These are phyloP conservation scores for Chaetophractus vellerosus DNA, from an alignment of 2,797 vertebrate genomes.

Conservation along the genomic window DNA sequence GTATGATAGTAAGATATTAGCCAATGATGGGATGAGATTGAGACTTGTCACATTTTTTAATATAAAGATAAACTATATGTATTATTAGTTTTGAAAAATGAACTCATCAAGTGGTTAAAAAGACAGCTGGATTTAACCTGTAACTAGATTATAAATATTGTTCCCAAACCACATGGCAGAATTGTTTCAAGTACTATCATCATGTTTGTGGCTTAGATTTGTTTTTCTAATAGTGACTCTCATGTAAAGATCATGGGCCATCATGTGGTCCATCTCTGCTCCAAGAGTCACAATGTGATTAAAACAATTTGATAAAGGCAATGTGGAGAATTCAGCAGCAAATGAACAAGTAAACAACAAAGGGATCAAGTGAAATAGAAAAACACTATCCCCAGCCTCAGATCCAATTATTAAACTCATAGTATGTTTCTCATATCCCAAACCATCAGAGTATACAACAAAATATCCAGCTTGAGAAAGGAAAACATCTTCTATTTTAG, in stretches of 20 bases:
- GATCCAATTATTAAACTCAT: conserved; percentile 57
- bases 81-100: not conserved
- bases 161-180: not conserved
- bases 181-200: not conserved
- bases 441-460: conserved; percentile 43
- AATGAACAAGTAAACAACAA: not conserved
- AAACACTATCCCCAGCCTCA: not conserved
- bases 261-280: not conserved
- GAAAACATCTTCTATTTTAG: not conserved
- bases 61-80: conserved; percentile 31
- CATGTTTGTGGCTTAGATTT: not conserved
- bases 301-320: not conserved
- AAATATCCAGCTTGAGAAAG: conserved; percentile 39
- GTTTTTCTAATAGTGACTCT: not conserved
- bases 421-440: conserved; percentile 62
- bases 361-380: not conserved
- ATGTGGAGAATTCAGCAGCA: conserved; percentile 33
- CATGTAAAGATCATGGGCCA: not conserved
- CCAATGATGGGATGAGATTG: not conserved
- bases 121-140: not conserved
- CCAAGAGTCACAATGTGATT: not conserved
- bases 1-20: not conserved
- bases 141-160: not conserved
- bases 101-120: not conserved
- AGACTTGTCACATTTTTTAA: not conserved